A percentile compares a stretch with the other conserved stretches of the same genome.
These are phyloP conservation scores for Variabilichromis moorii DNA, from an alignment of 2,113 vertebrate species.

Conservation along the genomic window DNA sequence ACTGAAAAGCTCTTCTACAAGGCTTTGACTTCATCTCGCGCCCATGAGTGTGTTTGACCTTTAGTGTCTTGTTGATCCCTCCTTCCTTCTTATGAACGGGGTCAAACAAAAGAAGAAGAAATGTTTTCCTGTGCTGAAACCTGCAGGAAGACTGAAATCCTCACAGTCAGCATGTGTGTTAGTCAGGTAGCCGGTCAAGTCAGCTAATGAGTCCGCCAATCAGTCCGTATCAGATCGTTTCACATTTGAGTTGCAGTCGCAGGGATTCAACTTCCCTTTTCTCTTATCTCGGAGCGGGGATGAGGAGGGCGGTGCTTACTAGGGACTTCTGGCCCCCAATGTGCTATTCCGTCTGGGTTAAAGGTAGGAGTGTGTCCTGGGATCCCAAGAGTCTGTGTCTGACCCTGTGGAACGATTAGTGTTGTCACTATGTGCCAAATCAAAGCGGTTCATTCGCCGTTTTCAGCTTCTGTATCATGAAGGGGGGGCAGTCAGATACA, in stretches of 20 bases:
- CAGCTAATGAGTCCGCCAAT: background rate
- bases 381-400: background rate
- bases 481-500: background rate
- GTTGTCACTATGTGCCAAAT: conserved; percentile 25
- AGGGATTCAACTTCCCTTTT: conserved; percentile 7
- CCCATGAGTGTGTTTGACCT: background rate
- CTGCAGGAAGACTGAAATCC: background rate
- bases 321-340: background rate
- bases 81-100: background rate
- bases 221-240: background rate
- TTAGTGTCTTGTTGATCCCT: background rate
- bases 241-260: background rate
- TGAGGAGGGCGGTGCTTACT: background rate
- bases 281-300: background rate
- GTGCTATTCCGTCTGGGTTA: conserved; percentile 24
- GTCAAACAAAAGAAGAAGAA: background rate
- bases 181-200: background rate
- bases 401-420: conserved; percentile 4
- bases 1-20: background rate
- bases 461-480: background rate
- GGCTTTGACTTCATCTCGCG: background rate
- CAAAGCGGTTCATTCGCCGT: background rate
- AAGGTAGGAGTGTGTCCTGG: background rate
- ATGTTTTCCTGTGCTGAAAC: background rate
- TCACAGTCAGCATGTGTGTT: background rate